Evolutionary conservation across 2,797 vertebrate species (phyloP).

Genomic region (Pelodytes ibericus): DNA sequence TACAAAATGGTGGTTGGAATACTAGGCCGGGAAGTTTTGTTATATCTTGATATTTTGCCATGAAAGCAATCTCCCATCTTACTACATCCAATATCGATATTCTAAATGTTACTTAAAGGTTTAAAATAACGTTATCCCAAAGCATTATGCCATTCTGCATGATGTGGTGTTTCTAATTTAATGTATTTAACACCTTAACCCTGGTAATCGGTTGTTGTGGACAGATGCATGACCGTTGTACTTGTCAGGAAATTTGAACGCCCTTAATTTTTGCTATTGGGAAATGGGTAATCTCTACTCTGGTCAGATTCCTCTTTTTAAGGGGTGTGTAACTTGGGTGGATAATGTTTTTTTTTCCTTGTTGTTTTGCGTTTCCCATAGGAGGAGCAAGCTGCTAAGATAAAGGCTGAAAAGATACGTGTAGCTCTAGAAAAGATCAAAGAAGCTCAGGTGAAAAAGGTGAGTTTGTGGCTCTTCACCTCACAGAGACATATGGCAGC

Average conservation of each 20-base stretch:
- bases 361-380: too few relatives aligned
- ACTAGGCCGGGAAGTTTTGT: too few relatives aligned
- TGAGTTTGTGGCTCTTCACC: constrained; percentile 59
- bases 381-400: constrained; percentile 96
- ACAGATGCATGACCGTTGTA: neutral
- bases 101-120: too few relatives aligned
- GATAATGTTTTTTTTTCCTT: constrained; percentile 37
- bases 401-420: constrained; percentile 95
- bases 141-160: neutral
- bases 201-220: neutral
- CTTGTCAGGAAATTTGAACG: too few relatives aligned
- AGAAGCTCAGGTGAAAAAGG: constrained; percentile 98
- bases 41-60: too few relatives aligned
- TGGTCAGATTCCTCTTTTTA: neutral
- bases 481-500: neutral
- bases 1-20: too few relatives aligned
- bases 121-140: too few relatives aligned
- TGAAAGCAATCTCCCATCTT: too few relatives aligned
- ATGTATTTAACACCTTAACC: neutral
- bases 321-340: neutral
- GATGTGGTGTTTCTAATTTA: neutral
- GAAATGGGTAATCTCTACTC: neutral
- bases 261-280: neutral
- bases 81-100: too few relatives aligned
- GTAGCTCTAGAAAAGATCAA: constrained; percentile 97